Evolutionary conservation across 2,888 invertebrate genomes (phyloP).

Genomic region (Ormia ochracea): DNA sequence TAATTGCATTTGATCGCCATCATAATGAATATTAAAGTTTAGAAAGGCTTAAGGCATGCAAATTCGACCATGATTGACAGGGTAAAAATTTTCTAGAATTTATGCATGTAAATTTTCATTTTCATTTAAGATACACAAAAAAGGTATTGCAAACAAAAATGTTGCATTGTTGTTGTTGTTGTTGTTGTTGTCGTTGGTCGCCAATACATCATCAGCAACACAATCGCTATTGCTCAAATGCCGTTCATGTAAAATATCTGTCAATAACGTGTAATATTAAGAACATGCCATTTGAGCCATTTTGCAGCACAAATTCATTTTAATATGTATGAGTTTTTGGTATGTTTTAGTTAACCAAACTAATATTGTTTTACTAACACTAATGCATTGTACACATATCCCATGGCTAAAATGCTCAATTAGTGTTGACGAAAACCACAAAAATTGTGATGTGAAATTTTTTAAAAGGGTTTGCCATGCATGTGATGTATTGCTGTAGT

Average conservation of each 20-base stretch:
- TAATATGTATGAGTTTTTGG: neutral
- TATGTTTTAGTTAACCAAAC: conserved; percentile 17
- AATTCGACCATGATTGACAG: conserved; percentile 27
- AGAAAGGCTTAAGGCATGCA: neutral
- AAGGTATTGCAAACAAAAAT: neutral
- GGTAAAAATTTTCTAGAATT: conserved; percentile 7
- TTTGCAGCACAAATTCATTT: neutral
- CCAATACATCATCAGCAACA: neutral
- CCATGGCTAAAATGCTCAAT: conserved; percentile 33
- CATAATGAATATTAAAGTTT: neutral
- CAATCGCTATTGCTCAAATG: neutral
- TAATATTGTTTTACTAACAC: conserved; percentile 10
- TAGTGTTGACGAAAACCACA: neutral
- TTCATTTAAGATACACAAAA: neutral
- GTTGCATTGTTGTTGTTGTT: neutral
- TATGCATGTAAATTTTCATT: conserved; percentile 37
- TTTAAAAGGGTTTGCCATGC: neutral
- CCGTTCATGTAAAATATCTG: conserved; percentile 13
- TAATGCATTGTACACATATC: neutral
- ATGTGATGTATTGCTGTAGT: too few relatives aligned
- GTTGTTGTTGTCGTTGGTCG: too few relatives aligned
- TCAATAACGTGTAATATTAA: conserved; percentile 22
- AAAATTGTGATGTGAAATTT: neutral
- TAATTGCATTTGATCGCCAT: neutral
- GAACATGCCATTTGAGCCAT: neutral